These are phyloP conservation scores for Phaethornis superciliosus DNA, from an alignment of 2,113 vertebrate genomes.

Conservation along the genomic window DNA sequence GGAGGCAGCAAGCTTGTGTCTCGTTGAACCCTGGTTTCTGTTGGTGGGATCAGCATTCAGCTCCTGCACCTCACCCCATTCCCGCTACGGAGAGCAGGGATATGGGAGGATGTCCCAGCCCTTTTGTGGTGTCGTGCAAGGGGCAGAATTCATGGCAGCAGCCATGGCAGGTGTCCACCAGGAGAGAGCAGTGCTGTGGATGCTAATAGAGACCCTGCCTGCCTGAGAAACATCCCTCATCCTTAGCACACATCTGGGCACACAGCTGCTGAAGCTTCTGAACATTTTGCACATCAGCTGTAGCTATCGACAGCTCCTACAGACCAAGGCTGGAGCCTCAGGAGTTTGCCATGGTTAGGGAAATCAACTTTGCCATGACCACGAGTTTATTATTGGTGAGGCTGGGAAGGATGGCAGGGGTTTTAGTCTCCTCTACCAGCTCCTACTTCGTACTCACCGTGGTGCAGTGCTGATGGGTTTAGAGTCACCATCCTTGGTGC, in stretches of 20 bases:
- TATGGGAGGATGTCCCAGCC: background rate
- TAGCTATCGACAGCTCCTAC: background rate
- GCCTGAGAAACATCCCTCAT: background rate
- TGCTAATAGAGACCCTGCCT: fast-evolving
- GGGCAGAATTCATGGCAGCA: fast-evolving
- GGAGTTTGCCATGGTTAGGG: background rate
- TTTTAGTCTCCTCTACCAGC: background rate
- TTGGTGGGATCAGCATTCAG: background rate
- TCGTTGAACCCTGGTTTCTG: fast-evolving
- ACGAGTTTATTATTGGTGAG: background rate
- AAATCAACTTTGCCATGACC: background rate
- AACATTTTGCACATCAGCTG: background rate
- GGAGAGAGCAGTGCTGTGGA: background rate
- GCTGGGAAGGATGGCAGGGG: background rate
- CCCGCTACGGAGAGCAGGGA: fast-evolving
- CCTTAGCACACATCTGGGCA: background rate
- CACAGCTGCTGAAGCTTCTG: background rate
- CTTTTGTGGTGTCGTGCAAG: fast-evolving
- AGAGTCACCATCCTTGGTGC: fast-evolving
- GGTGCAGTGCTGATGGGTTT: fast-evolving
- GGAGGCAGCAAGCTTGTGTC: background rate
- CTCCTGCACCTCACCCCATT: fast-evolving
- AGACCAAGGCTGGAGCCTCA: background rate
- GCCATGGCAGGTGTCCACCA: fast-evolving
- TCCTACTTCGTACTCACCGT: fast-evolving